These are phyloP conservation scores for Drosophila gaucha DNA, from an alignment of 2,888 invertebrate genomes.

Conservation along the genomic window DNA sequence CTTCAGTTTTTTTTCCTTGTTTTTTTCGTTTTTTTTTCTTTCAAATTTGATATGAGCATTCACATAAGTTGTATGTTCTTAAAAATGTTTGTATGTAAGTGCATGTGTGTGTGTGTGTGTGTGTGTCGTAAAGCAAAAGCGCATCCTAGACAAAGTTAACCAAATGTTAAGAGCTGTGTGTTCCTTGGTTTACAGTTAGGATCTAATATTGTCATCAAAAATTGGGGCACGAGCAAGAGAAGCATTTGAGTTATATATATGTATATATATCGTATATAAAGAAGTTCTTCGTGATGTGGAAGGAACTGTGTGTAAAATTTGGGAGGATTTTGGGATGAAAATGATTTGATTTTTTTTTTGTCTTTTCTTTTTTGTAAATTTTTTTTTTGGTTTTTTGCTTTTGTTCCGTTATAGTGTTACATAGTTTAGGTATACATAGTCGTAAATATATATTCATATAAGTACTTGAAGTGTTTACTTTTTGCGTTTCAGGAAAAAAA, in stretches of 20 bases:
- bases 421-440: conserved; percentile 18
- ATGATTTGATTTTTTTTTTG: conserved; percentile 1
- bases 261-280: neutral
- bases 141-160: conserved; percentile 40
- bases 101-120: conserved; percentile 18
- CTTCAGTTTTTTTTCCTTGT: conserved; percentile 10
- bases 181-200: conserved; percentile 52
- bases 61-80: conserved; percentile 61
- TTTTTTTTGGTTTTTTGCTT: neutral
- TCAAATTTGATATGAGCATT: conserved; percentile 75
- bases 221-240: conserved; percentile 49
- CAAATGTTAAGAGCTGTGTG: conserved; percentile 32
- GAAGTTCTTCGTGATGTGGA: conserved; percentile 7
- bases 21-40: conserved; percentile 39
- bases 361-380: neutral
- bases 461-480: conserved; percentile 28
- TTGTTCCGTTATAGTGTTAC: conserved; percentile 2
- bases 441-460: conserved; percentile 41
- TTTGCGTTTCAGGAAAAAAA: conserved; percentile 34
- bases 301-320: conserved; percentile 7
- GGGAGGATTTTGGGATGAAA: neutral
- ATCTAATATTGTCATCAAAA: conserved; percentile 77
- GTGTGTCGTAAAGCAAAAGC: conserved; percentile 35
- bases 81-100: conserved; percentile 22
- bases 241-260: conserved; percentile 15